Evolutionary conservation across 2,113 vertebrate species (phyloP).

Genomic region (Meles meles): DNA sequence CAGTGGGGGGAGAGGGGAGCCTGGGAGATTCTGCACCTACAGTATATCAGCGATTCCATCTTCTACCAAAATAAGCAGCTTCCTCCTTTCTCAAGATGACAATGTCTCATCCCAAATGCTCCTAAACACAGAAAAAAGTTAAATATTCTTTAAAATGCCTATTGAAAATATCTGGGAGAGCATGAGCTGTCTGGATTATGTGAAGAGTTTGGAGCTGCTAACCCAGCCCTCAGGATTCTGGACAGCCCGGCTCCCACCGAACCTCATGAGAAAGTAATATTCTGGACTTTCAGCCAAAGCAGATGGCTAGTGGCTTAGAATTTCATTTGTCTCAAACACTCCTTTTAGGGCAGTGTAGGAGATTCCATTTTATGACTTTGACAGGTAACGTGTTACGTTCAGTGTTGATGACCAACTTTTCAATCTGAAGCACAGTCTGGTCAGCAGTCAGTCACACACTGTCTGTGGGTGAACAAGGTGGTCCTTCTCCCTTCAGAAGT

Average conservation of each 20-base stretch:
- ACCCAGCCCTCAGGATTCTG: not conserved
- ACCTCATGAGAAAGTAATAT: not conserved
- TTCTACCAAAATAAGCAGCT: not conserved
- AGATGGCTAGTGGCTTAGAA: not conserved
- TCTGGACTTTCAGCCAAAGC: not conserved
- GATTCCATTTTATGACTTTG: not conserved
- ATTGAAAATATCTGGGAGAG: not conserved
- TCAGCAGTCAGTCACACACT: rapidly evolving
- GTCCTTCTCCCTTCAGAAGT: not conserved
- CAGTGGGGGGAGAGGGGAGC: not conserved
- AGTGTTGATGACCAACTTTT: not conserved
- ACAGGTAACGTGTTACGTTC: not conserved
- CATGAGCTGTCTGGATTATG: not conserved
- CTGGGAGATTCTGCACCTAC: not conserved
- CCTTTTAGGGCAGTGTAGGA: not conserved
- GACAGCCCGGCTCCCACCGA: not conserved
- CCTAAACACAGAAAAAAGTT: not conserved
- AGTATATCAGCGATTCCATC: not conserved
- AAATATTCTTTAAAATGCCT: not conserved
- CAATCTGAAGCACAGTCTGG: not conserved
- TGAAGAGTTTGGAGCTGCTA: not conserved
- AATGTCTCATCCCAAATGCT: not conserved
- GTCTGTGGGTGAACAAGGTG: rapidly evolving
- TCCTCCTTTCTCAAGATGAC: not conserved
- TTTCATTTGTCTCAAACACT: not conserved